A percentile compares a stretch with the other conserved stretches of the same genome.
These are phyloP conservation scores for Ptilonorhynchus violaceus DNA, from an alignment of 2,113 vertebrate genomes.

Conservation along the genomic window DNA sequence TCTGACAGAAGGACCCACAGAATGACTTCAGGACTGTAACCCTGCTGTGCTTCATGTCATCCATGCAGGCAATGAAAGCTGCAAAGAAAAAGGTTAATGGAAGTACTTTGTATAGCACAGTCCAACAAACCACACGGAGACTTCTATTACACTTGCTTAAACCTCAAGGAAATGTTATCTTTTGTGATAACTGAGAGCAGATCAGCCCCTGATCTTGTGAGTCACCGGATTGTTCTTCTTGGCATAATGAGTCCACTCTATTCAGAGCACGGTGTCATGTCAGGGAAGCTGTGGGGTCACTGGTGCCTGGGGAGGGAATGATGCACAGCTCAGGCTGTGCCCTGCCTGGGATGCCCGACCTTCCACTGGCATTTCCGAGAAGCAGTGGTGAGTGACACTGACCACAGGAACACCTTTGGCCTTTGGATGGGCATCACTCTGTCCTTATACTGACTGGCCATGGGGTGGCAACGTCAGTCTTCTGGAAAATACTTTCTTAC, in stretches of 20 bases:
- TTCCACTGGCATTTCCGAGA: accelerated
- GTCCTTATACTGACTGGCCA: neutral
- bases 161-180: neutral
- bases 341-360: accelerated
- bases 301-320: accelerated
- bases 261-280: accelerated
- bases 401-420: neutral
- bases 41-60: neutral
- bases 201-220: neutral
- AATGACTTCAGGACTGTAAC: neutral
- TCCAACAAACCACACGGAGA: neutral
- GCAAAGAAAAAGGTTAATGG: neutral
- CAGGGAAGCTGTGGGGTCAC: neutral
- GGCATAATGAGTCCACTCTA: neutral
- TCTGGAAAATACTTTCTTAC: neutral
- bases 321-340: neutral
- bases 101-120: neutral
- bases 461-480: neutral
- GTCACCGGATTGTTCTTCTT: neutral
- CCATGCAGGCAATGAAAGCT: neutral
- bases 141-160: neutral
- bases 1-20: neutral
- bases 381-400: neutral
- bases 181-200: neutral
- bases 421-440: accelerated